Evolutionary conservation across 2,888 invertebrate genomes (phyloP).

Genomic region (Diogma glabrata): DNA sequence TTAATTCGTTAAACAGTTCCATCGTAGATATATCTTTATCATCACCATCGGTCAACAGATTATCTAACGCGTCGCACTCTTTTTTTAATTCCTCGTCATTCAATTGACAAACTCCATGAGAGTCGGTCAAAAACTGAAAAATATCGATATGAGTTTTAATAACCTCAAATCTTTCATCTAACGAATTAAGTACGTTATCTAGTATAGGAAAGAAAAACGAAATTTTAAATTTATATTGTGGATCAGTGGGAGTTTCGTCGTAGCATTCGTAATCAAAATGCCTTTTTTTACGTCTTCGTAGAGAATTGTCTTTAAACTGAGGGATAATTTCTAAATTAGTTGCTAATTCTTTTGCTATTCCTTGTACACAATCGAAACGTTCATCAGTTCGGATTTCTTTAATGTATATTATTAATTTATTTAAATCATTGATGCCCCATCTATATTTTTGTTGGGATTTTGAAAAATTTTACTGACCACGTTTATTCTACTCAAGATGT

Average conservation of each 20-base stretch:
- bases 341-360: not conserved
- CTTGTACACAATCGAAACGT: not conserved
- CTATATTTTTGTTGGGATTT: not conserved
- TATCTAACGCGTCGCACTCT: not conserved
- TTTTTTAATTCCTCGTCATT: not conserved
- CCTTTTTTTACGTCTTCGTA: conserved; percentile 3
- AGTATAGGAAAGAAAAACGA: not conserved
- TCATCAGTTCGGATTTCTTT: not conserved
- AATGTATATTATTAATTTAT: not conserved
- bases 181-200: not conserved
- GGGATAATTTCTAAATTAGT: not conserved
- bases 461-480: conserved; percentile 1
- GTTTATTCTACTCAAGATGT: conserved; percentile 3
- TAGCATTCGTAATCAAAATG: not conserved
- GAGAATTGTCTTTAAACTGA: not conserved
- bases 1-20: not conserved
- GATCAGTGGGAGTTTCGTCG: not conserved
- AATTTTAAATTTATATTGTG: not conserved
- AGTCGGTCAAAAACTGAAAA: not conserved
- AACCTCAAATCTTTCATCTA: not conserved
- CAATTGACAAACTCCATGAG: not conserved
- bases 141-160: not conserved
- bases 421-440: not conserved
- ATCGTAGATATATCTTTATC: not conserved
- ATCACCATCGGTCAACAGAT: not conserved